Evolutionary conservation across 2,113 vertebrate species (phyloP).

Genomic region (Indicator indicator): DNA sequence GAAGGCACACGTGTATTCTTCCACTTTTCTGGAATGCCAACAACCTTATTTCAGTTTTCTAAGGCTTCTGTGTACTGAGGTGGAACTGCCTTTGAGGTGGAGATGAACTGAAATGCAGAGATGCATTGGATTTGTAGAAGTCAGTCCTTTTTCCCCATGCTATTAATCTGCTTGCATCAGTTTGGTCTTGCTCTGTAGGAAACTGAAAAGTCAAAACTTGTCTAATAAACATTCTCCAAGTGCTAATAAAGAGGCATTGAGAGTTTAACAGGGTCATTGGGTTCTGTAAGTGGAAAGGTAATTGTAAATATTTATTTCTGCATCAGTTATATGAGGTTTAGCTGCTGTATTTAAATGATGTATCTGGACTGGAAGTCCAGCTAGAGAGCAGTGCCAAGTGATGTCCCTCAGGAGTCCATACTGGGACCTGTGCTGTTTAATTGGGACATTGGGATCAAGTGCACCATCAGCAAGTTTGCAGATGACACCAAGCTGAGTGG

Average conservation of each 20-base stretch:
- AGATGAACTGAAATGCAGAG: not conserved
- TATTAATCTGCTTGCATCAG: not conserved
- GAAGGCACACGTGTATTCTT: not conserved
- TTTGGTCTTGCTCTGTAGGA: not conserved
- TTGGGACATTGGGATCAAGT: too few species aligned
- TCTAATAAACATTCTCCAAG: not conserved
- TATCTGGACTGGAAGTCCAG: too few species aligned
- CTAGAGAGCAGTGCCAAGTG: too few species aligned
- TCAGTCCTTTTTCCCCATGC: fast-evolving
- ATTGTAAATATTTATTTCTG: not conserved
- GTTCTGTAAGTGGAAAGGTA: not conserved
- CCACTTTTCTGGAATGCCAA: not conserved
- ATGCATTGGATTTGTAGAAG: not conserved
- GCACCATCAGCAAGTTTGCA: too few species aligned
- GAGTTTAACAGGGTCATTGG: not conserved
- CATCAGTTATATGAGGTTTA: not conserved
- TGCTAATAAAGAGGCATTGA: not conserved
- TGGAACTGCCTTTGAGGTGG: not conserved
- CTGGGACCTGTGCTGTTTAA: too few species aligned
- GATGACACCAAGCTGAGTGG: too few species aligned
- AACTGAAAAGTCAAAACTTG: not conserved
- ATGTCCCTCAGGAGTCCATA: too few species aligned
- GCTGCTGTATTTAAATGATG: not conserved
- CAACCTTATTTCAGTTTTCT: not conserved
- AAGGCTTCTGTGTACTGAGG: not conserved